These are phyloP conservation scores for Pyrocephalus nanus DNA, from an alignment of 2,797 vertebrate genomes.

Conservation along the genomic window DNA sequence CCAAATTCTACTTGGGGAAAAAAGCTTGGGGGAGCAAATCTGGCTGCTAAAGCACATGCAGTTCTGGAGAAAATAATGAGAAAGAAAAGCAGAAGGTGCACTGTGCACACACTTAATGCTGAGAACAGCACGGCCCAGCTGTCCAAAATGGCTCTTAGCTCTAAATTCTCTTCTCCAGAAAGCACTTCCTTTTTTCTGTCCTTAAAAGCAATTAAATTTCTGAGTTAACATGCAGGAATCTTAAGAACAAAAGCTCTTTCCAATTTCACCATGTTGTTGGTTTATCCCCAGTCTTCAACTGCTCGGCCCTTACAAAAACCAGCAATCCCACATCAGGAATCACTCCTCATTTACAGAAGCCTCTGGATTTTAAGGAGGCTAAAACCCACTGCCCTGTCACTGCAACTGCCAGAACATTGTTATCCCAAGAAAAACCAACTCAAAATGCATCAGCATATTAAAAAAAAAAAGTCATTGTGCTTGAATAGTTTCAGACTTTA, in stretches of 20 bases:
- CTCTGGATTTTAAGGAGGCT: background rate
- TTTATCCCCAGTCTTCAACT: background rate
- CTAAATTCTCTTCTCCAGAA: background rate
- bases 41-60: accelerated
- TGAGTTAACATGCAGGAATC: background rate
- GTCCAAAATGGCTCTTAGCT: background rate
- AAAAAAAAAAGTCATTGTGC: background rate
- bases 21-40: background rate
- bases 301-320: background rate
- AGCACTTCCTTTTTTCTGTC: background rate
- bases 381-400: background rate
- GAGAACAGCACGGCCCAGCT: background rate
- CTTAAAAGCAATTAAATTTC: background rate
- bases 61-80: background rate
- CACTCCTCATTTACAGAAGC: background rate
- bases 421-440: background rate
- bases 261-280: background rate
- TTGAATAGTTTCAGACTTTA: background rate
- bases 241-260: background rate
- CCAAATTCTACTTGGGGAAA: background rate
- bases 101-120: accelerated
- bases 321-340: background rate
- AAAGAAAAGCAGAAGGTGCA: background rate
- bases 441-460: background rate
- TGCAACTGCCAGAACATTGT: background rate